A percentile compares a stretch with the other conserved stretches of the same genome.
These are phyloP conservation scores for Azemiops feae DNA, from an alignment of 2,113 vertebrate genomes.

Conservation along the genomic window DNA sequence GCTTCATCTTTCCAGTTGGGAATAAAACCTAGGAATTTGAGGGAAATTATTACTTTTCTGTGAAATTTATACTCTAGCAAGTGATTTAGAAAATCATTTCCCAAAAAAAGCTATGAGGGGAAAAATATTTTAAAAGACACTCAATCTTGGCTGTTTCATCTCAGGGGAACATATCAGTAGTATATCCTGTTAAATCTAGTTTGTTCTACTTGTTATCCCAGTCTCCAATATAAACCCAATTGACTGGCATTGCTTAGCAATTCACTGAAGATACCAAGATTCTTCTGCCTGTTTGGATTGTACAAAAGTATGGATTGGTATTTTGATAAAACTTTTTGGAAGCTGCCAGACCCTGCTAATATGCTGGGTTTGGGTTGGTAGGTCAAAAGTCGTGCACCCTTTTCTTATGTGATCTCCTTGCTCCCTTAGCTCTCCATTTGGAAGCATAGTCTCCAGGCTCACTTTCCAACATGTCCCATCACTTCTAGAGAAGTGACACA, in stretches of 20 bases:
- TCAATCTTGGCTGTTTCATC: neutral
- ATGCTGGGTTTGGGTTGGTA: neutral
- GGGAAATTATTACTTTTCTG: neutral
- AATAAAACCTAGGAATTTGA: neutral
- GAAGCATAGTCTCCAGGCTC: neutral
- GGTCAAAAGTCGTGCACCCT: neutral
- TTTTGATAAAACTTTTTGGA: neutral
- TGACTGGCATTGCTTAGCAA: neutral
- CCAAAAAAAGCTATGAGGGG: neutral
- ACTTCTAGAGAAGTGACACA: neutral
- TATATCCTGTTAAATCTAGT: neutral
- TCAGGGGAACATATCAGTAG: neutral
- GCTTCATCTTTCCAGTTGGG: neutral
- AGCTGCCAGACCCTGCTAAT: neutral
- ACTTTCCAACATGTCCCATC: neutral
- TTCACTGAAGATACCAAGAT: neutral
- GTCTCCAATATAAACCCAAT: neutral
- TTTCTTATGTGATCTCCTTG: neutral
- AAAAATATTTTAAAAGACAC: neutral
- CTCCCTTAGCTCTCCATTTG: neutral
- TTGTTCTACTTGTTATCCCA: neutral
- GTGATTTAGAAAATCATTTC: neutral
- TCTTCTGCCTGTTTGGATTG: neutral
- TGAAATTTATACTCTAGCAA: neutral
- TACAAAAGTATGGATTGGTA: neutral